These are phyloP conservation scores for Upupa epops DNA, from an alignment of 2,113 vertebrate genomes.

Conservation along the genomic window DNA sequence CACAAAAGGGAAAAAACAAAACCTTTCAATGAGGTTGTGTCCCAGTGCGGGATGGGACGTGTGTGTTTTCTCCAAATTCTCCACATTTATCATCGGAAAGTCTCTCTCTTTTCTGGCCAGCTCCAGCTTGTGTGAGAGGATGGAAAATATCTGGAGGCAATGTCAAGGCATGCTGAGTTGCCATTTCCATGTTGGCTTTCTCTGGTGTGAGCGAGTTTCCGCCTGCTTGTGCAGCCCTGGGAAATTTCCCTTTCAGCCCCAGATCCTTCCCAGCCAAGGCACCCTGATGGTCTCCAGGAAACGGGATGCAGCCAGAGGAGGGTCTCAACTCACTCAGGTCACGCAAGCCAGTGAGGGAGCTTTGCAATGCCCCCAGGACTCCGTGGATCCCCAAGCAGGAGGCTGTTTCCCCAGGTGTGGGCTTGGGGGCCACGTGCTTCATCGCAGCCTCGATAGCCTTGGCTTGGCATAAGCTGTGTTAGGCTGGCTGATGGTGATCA, in stretches of 20 bases:
- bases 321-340: not conserved
- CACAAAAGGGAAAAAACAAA: not conserved
- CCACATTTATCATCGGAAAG: slow-evolving; percentile 59
- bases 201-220: slow-evolving; percentile 41
- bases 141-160: slow-evolving; percentile 66
- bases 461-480: not conserved
- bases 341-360: rapidly evolving
- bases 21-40: slow-evolving; percentile 15
- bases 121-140: slow-evolving; percentile 50
- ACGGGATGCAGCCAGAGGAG: not conserved
- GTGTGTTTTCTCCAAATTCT: slow-evolving; percentile 42
- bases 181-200: slow-evolving; percentile 61
- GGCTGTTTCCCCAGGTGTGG: not conserved
- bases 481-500: not conserved
- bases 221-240: slow-evolving; percentile 20
- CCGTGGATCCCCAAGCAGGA: rapidly evolving
- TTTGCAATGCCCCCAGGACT: not conserved
- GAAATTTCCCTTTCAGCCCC: slow-evolving; percentile 48
- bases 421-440: not conserved
- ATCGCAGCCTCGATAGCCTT: not conserved
- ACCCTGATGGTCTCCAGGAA: not conserved
- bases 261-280: not conserved
- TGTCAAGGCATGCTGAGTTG: slow-evolving; percentile 53
- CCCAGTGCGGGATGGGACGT: not conserved
- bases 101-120: slow-evolving; percentile 58